These are phyloP conservation scores for Oligia fasciuncula DNA, from an alignment of 2,888 invertebrate species.

Conservation along the genomic window DNA sequence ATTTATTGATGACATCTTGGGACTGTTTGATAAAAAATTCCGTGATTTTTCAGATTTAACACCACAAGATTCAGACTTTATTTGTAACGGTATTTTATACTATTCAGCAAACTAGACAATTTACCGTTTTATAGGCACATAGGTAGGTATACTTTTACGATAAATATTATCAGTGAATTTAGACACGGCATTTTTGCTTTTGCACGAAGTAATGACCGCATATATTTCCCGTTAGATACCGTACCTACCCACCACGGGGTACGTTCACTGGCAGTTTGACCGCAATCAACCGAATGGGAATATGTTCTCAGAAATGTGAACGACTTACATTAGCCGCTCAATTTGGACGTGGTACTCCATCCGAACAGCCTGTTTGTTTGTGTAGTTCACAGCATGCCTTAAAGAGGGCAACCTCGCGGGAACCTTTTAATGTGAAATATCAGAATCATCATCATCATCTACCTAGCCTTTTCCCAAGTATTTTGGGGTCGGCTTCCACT, in stretches of 20 bases:
- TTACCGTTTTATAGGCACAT: conserved; percentile 15
- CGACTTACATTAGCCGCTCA: conserved; percentile 47
- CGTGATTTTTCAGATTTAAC: not conserved
- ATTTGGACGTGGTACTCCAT: conserved; percentile 29
- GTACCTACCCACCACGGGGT: conserved; percentile 43
- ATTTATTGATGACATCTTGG: not conserved
- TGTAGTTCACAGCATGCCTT: conserved; percentile 14
- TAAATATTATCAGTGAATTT: conserved; percentile 48
- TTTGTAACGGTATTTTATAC: conserved; percentile 1
- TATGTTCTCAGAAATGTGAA: conserved; percentile 62
- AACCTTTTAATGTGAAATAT: conserved; percentile 17
- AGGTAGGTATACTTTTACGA: conserved; percentile 9
- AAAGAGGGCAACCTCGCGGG: conserved; percentile 10
- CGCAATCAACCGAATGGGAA: conserved; percentile 65
- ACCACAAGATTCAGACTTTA: conserved; percentile 6
- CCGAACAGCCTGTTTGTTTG: conserved; percentile 35
- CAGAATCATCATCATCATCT: not conserved
- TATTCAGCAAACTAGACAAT: conserved; percentile 18
- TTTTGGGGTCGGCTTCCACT: not conserved
- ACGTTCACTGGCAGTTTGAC: conserved; percentile 59
- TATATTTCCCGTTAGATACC: conserved; percentile 65
- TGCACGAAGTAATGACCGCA: conserved; percentile 61
- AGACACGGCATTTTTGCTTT: conserved; percentile 43
- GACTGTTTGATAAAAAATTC: not conserved
- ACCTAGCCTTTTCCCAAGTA: not conserved